Evolutionary conservation across 2,797 vertebrate species (phyloP).

Genomic region (Acropternis orthonyx): DNA sequence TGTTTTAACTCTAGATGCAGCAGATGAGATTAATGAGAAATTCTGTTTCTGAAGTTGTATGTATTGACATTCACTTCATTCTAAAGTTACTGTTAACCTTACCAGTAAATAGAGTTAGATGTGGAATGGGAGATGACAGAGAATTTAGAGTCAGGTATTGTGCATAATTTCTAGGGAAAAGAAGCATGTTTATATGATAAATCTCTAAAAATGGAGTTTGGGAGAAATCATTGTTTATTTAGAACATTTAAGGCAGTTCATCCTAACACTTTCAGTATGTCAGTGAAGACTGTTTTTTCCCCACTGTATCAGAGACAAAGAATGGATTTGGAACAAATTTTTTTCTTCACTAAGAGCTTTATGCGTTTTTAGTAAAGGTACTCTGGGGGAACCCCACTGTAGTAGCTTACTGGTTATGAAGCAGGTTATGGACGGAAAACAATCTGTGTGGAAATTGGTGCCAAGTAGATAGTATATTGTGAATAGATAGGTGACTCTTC

Average conservation of each 20-base stretch:
- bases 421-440: neutral
- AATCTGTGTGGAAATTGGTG: neutral
- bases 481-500: neutral
- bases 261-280: neutral
- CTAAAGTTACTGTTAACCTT: neutral
- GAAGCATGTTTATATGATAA: neutral
- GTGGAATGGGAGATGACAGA: neutral
- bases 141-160: accelerated
- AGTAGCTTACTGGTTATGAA: neutral
- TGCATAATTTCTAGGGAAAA: neutral
- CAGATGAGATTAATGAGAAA: neutral
- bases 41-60: neutral
- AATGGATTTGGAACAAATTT: neutral
- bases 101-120: neutral
- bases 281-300: neutral
- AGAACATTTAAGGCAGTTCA: neutral
- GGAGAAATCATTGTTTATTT: neutral
- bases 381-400: neutral
- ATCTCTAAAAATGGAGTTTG: neutral
- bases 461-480: neutral
- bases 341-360: neutral
- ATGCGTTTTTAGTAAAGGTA: neutral
- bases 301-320: neutral
- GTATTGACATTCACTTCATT: neutral
- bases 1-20: neutral